A percentile compares a stretch with the other conserved stretches of the same genome.
Conservation (phyloP, 2,797 vertebrate genomes). For the Hephaestus fuliginosus region DNA sequence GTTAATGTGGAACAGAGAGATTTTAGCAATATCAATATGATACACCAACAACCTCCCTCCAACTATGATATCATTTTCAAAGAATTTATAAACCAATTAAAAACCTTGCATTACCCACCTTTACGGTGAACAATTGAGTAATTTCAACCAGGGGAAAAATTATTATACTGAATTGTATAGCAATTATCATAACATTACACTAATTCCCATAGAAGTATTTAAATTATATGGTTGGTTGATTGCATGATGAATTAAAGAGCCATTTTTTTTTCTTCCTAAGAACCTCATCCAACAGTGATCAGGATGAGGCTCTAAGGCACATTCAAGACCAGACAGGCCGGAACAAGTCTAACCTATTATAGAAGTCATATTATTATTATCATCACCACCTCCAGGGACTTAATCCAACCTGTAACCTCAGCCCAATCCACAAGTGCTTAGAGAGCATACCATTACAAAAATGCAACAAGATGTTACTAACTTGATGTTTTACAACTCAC, state of each 20-base stretch:
- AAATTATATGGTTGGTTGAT: constrained; percentile 91
- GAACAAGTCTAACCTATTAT: constrained; percentile 73
- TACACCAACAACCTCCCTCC: constrained; percentile 41
- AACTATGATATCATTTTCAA: constrained; percentile 69
- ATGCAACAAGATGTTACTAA: constrained; percentile 43
- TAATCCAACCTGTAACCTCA: constrained; percentile 68
- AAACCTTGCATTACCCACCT: constrained; percentile 78
- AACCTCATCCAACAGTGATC: constrained; percentile 80
- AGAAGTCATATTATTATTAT: constrained; percentile 70
- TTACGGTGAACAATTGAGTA: constrained; percentile 79
- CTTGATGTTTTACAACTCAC: constrained; percentile 10
- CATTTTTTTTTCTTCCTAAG: constrained; percentile 76
- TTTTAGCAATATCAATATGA: constrained; percentile 51
- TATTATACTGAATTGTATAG: constrained; percentile 85
- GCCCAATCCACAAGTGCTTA: constrained; percentile 79
- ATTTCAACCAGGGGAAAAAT: constrained; percentile 80
- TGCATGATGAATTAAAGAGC: constrained; percentile 88
- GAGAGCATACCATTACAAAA: constrained; percentile 64
- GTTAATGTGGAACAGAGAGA: constrained; percentile 64
- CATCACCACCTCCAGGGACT: constrained; percentile 72
- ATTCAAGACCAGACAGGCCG: constrained; percentile 77
- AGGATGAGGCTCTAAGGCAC: constrained; percentile 71
- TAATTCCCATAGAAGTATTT: constrained; percentile 89
- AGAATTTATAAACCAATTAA: constrained; percentile 85
- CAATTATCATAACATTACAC: constrained; percentile 89